These are phyloP conservation scores for Anoplolepis gracilipes DNA, from an alignment of 1,140 invertebrate genomes.

Conservation along the genomic window DNA sequence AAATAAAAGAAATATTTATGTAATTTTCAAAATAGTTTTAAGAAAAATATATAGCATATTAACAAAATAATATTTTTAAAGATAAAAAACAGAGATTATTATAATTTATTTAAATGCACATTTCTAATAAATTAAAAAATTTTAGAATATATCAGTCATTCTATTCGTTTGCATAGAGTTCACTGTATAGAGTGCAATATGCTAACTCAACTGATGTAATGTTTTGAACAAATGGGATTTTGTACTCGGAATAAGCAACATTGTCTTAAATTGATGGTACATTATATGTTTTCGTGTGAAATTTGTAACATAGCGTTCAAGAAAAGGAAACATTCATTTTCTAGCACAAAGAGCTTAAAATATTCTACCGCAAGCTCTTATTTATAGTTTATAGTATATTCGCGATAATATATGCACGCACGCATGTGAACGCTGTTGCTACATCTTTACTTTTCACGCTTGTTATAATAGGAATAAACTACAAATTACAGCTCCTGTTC, in stretches of 20 bases:
- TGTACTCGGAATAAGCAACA: constrained; percentile 2
- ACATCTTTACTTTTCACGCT: constrained; percentile 6
- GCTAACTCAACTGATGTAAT: background rate
- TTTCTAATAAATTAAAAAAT: background rate
- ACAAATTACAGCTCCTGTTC: background rate
- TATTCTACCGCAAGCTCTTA: constrained; percentile 28
- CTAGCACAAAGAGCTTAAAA: constrained; percentile 54
- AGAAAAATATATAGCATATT: background rate
- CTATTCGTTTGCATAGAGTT: too few species aligned
- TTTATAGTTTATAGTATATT: constrained; percentile 54
- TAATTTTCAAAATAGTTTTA: background rate
- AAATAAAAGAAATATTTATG: background rate
- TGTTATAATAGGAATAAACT: background rate
- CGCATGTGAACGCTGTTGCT: background rate
- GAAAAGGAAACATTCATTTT: constrained; percentile 69
- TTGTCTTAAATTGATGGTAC: constrained; percentile 52
- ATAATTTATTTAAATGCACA: background rate
- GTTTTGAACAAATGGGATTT: constrained; percentile 33
- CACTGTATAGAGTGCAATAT: constrained; percentile 6
- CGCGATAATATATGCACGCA: constrained; percentile 38
- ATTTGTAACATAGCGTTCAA: constrained; percentile 56
- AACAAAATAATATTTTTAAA: background rate
- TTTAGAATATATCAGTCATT: background rate
- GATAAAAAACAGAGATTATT: background rate
- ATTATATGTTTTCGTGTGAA: constrained; percentile 64